Percentiles rank a stretch among this genome's conserved stretches.
phyloP scores from a whole-genome alignment of 2,113 vertebrate genomes.

The Oreochromis spilurus region DNA sequence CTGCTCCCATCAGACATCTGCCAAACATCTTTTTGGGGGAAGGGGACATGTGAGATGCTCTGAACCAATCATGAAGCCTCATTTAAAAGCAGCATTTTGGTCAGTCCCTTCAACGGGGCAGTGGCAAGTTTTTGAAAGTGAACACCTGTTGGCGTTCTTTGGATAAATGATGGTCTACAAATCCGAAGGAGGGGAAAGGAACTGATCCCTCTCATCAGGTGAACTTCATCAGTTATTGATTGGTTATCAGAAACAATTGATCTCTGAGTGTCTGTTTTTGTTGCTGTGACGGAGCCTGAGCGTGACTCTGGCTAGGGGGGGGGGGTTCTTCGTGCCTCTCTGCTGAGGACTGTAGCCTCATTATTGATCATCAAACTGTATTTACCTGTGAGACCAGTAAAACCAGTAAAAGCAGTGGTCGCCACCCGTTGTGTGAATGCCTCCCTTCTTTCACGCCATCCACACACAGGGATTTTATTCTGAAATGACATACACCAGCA shows the following conservation, averaged over 20 bases:
- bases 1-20: neutral
- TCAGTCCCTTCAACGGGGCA: neutral
- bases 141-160: neutral
- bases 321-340: constrained; percentile 52
- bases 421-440: neutral
- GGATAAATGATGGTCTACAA: neutral
- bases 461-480: neutral
- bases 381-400: constrained; percentile 29
- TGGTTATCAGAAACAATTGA: neutral
- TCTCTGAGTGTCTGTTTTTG: neutral
- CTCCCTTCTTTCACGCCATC: neutral
- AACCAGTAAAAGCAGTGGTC: constrained; percentile 43
- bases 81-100: neutral
- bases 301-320: neutral
- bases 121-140: neutral
- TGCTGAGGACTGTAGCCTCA: constrained; percentile 50
- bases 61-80: neutral
- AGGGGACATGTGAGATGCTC: neutral
- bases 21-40: neutral
- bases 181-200: neutral
- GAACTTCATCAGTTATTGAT: neutral
- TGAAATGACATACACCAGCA: neutral
- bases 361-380: constrained; percentile 4
- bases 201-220: neutral
- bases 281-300: neutral